Percentiles rank a stretch among this genome's conserved stretches.
phyloP scores from a whole-genome alignment of 2,888 invertebrate species.

The Tyria jacobaeae region DNA sequence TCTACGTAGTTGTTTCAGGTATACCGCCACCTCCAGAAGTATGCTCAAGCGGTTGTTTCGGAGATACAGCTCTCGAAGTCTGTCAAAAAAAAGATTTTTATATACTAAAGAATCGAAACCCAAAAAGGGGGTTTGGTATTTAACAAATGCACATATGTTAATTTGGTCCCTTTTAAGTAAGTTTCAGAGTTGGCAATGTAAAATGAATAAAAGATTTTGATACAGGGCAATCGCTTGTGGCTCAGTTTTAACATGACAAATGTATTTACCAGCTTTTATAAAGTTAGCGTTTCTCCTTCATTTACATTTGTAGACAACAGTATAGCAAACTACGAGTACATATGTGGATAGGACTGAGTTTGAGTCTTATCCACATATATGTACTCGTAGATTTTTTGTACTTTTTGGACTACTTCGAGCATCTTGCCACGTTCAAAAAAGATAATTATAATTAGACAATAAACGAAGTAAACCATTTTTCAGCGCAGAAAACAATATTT shows the following conservation, averaged over 20 bases:
- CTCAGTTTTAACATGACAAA: slow-evolving; percentile 1
- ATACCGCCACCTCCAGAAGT: slow-evolving; percentile 75
- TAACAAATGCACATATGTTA: slow-evolving; percentile 1
- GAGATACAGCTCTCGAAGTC: slow-evolving; percentile 71
- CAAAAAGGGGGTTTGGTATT: not conserved
- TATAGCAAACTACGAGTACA: too few relatives aligned
- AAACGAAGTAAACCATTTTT: too few relatives aligned
- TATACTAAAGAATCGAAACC: not conserved
- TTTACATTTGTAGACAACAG: too few relatives aligned
- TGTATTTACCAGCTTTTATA: slow-evolving; percentile 2
- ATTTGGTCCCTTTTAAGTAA: slow-evolving; percentile 9
- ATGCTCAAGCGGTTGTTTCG: slow-evolving; percentile 72
- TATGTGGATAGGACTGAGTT: too few relatives aligned
- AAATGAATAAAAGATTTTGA: slow-evolving; percentile 19
- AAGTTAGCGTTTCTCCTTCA: slow-evolving; percentile 1
- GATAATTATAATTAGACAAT: too few relatives aligned
- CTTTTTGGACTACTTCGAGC: too few relatives aligned
- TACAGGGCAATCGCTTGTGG: slow-evolving; percentile 7
- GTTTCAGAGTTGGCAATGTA: slow-evolving; percentile 12
- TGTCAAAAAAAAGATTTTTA: slow-evolving; percentile 33
- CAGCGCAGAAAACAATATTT: not conserved
- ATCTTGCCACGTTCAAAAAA: too few relatives aligned
- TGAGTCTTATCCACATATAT: too few relatives aligned
- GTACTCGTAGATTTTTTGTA: too few relatives aligned
- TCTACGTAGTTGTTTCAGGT: slow-evolving; percentile 71